phyloP scores from a whole-genome alignment of 2,797 vertebrate species.

The Lepilemur septentrionalis region DNA sequence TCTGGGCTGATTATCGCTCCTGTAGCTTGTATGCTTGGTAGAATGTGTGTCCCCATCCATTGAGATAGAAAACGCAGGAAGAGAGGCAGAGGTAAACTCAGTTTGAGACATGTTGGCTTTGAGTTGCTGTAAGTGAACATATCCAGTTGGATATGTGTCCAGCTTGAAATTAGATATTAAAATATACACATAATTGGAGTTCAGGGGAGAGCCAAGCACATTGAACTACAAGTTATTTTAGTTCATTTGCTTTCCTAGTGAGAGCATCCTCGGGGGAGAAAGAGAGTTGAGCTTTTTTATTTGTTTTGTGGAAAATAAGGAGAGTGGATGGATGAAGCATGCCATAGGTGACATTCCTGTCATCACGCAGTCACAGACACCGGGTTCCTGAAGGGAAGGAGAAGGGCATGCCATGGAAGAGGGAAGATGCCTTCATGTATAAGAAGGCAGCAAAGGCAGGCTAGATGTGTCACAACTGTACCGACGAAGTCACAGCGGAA shows the following conservation, averaged over 20 bases:
- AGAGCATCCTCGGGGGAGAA: neutral
- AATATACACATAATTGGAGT: neutral
- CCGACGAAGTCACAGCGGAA: neutral
- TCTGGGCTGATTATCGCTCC: neutral
- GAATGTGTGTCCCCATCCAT: neutral
- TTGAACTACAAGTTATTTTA: neutral
- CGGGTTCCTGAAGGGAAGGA: neutral
- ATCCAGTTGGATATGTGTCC: neutral
- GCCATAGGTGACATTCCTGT: neutral
- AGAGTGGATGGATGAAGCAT: neutral
- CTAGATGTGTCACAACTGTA: neutral
- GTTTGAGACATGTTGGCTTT: neutral
- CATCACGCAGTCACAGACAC: neutral
- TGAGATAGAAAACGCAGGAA: neutral
- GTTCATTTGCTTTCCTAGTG: neutral
- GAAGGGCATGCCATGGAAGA: neutral
- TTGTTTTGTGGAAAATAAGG: neutral
- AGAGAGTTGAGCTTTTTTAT: neutral
- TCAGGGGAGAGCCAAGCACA: neutral
- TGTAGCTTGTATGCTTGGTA: neutral
- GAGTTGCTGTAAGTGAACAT: neutral
- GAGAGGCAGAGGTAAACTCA: neutral
- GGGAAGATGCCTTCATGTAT: neutral
- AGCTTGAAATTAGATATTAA: neutral
- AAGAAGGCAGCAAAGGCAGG: neutral